A percentile compares a stretch with the other conserved stretches of the same genome.
Conservation (phyloP, 1,140 invertebrate genomes). For the Bilobella aurantiaca region DNA sequence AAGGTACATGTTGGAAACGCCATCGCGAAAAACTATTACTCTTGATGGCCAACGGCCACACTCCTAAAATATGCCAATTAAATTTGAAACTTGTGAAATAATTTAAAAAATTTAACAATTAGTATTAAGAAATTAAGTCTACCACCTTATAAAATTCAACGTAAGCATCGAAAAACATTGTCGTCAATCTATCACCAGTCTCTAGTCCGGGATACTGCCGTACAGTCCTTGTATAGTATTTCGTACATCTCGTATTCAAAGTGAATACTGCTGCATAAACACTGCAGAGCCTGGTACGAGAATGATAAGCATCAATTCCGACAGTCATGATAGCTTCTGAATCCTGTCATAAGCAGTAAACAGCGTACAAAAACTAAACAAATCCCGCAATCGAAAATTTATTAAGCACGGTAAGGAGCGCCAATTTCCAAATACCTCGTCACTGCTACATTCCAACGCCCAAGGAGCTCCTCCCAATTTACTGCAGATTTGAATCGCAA, state of each 20-base stretch:
- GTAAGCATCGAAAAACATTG: not conserved
- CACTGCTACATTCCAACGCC: slow-evolving; percentile 59
- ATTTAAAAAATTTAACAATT: no score
- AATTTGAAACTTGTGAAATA: slow-evolving; percentile 11
- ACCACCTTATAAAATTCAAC: not conserved
- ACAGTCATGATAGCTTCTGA: slow-evolving; percentile 61
- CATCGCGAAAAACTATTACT: slow-evolving; percentile 82
- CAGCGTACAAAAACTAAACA: not conserved
- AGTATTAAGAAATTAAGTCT: not conserved
- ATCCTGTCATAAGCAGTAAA: slow-evolving; percentile 15
- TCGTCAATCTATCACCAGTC: slow-evolving; percentile 52
- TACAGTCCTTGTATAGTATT: slow-evolving; percentile 62
- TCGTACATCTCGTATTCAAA: slow-evolving; percentile 57
- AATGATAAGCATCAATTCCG: slow-evolving; percentile 82
- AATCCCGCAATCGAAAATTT: slow-evolving; percentile 37
- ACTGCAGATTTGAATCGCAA: slow-evolving; percentile 86
- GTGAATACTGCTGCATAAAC: slow-evolving; percentile 70
- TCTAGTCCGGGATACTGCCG: slow-evolving; percentile 60
- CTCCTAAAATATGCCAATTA: slow-evolving; percentile 38
- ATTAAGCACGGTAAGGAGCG: no score
- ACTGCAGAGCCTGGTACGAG: slow-evolving; percentile 43
- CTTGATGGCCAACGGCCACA: slow-evolving; percentile 59
- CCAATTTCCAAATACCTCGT: not conserved
- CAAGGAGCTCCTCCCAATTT: slow-evolving; percentile 88
- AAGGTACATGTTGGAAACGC: slow-evolving; percentile 79